Evolutionary conservation across 2,888 invertebrate genomes (phyloP).

Genomic region (Vesta saturnalis): DNA sequence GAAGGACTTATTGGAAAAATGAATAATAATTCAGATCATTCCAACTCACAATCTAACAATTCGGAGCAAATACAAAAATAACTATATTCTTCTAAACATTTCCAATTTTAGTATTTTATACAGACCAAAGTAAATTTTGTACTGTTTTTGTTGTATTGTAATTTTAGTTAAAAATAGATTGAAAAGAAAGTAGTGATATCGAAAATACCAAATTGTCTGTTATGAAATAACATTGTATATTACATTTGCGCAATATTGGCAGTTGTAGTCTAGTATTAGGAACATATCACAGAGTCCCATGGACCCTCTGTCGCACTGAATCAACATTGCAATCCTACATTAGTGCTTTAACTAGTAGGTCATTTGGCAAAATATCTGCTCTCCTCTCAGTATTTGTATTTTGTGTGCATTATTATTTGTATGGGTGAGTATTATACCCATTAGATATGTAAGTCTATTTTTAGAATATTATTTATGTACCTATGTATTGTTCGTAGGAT

Average conservation of each 20-base stretch:
- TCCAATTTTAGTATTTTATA: slow-evolving; percentile 63
- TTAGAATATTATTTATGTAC: slow-evolving; percentile 55
- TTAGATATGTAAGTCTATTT: slow-evolving; percentile 42
- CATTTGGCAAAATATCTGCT: slow-evolving; percentile 53
- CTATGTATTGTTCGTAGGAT: slow-evolving; percentile 53
- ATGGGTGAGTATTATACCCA: slow-evolving; percentile 37
- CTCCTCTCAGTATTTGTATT: slow-evolving; percentile 60
- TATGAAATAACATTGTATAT: slow-evolving; percentile 43
- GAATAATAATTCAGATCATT: slow-evolving; percentile 63
- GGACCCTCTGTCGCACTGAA: slow-evolving; percentile 57
- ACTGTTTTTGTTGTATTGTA: slow-evolving; percentile 51
- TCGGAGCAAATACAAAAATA: slow-evolving; percentile 54
- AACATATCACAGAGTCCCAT: slow-evolving; percentile 58
- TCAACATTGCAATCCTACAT: slow-evolving; percentile 59
- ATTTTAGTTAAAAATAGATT: slow-evolving; percentile 42
- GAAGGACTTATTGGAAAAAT: slow-evolving; percentile 61
- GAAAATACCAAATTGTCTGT: slow-evolving; percentile 57
- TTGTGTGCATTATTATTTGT: slow-evolving; percentile 56
- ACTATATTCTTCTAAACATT: slow-evolving; percentile 49
- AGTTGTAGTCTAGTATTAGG: slow-evolving; percentile 55
- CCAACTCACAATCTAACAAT: slow-evolving; percentile 53
- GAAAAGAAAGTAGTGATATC: slow-evolving; percentile 44
- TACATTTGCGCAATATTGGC: slow-evolving; percentile 46
- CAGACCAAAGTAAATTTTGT: slow-evolving; percentile 63
- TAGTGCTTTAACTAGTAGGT: slow-evolving; percentile 58